These are phyloP conservation scores for Ruditapes philippinarum DNA, from an alignment of 1,140 invertebrate species.

Conservation along the genomic window DNA sequence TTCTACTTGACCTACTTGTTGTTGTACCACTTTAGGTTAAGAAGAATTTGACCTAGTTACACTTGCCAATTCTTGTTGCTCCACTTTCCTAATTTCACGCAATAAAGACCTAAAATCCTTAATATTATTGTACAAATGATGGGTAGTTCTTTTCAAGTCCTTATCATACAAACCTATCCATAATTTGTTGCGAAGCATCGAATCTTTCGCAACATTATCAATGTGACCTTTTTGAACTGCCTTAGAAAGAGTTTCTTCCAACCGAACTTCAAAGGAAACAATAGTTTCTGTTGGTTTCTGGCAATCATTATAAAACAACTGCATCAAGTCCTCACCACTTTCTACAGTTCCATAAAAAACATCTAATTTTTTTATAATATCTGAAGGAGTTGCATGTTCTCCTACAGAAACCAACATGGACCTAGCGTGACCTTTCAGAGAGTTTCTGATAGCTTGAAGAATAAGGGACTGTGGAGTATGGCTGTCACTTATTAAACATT, in stretches of 20 bases:
- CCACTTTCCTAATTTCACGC: background rate
- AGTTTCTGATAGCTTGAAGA: background rate
- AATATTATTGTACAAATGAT: no score
- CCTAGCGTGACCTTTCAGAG: background rate
- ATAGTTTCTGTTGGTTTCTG: background rate
- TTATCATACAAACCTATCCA: background rate
- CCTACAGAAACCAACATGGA: background rate
- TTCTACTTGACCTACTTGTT: background rate
- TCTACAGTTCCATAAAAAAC: background rate
- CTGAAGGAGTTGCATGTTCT: background rate
- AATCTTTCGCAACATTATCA: background rate
- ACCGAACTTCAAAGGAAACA: background rate
- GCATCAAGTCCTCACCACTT: background rate
- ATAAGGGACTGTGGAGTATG: background rate
- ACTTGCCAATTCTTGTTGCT: background rate
- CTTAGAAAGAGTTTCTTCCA: background rate
- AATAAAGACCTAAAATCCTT: background rate
- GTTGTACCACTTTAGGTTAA: background rate
- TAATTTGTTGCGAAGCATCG: background rate
- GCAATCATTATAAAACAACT: background rate
- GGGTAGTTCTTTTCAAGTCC: no score
- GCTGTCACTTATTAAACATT: background rate
- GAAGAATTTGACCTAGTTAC: background rate
- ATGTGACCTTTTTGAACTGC: background rate
- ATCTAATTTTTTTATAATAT: background rate